These are phyloP conservation scores for Anolis carolinensis DNA, from an alignment of 2,113 vertebrate species.

Conservation along the genomic window DNA sequence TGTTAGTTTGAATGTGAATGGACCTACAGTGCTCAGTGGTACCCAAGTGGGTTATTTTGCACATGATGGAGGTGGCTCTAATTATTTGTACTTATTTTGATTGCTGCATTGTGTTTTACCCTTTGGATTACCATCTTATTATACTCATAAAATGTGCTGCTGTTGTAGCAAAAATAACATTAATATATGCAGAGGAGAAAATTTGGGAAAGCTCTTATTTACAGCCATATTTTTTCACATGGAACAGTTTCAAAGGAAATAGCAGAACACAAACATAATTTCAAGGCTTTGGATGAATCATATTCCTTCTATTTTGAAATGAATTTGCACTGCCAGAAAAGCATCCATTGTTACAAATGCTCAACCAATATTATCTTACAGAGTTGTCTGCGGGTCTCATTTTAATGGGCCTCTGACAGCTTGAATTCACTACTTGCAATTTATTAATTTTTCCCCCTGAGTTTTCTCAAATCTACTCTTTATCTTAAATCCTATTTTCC, in stretches of 20 bases:
- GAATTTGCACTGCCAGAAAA: not conserved
- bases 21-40: constrained; percentile 53
- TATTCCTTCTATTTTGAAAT: constrained; percentile 15
- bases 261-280: not conserved
- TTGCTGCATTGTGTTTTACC: constrained; percentile 50
- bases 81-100: constrained; percentile 66
- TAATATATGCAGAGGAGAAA: constrained; percentile 28
- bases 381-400: not conserved
- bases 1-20: constrained; percentile 62
- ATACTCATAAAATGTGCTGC: constrained; percentile 31
- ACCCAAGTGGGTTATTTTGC: constrained; percentile 62
- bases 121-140: constrained; percentile 53
- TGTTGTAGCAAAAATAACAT: constrained; percentile 28
- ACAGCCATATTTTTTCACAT: constrained; percentile 42
- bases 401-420: not conserved
- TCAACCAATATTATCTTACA: not conserved
- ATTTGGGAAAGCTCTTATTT: constrained; percentile 22
- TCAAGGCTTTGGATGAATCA: not conserved
- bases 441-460: constrained; percentile 5
- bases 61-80: constrained; percentile 54
- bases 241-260: constrained; percentile 10
- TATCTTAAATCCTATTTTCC: constrained; percentile 6
- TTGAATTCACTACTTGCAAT: constrained; percentile 11
- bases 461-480: not conserved
- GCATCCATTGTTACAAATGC: not conserved